Conservation (phyloP, 2,888 invertebrate species). For the Lottia gigantea region DNA sequence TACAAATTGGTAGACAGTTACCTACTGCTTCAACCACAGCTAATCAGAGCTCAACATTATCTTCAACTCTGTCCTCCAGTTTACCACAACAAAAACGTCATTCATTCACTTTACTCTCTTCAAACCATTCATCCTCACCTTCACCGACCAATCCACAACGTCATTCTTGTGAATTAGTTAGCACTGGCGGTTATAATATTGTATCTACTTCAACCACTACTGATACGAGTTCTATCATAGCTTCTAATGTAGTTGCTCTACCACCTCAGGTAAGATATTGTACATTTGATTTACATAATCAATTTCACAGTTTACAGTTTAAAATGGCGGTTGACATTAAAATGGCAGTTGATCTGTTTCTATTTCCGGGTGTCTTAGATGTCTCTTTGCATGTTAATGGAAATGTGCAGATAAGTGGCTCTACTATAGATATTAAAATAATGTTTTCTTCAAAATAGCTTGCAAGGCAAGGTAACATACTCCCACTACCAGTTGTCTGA, state of each 20-base stretch:
- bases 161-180: conserved; percentile 42
- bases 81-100: conserved; percentile 47
- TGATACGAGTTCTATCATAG: conserved; percentile 3
- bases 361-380: no score
- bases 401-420: no score
- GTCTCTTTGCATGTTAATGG: no score
- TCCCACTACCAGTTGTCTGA: no score
- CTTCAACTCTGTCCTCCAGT: conserved; percentile 17
- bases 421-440: no score
- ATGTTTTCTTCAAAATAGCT: no score
- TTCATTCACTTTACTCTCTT: conserved; percentile 43
- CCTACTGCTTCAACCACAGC: conserved; percentile 13
- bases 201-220: background rate
- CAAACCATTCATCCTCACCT: conserved; percentile 31
- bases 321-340: no score
- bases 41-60: conserved; percentile 12
- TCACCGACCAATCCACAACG: conserved; percentile 46
- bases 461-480: no score
- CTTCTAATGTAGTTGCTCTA: conserved; percentile 10
- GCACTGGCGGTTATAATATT: conserved; percentile 21
- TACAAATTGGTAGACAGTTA: background rate
- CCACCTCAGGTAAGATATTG: background rate
- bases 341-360: no score
- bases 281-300: no score
- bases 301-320: no score